Conservation (phyloP, 1,140 invertebrate genomes). For the Yoshiicerus persimilis region DNA sequence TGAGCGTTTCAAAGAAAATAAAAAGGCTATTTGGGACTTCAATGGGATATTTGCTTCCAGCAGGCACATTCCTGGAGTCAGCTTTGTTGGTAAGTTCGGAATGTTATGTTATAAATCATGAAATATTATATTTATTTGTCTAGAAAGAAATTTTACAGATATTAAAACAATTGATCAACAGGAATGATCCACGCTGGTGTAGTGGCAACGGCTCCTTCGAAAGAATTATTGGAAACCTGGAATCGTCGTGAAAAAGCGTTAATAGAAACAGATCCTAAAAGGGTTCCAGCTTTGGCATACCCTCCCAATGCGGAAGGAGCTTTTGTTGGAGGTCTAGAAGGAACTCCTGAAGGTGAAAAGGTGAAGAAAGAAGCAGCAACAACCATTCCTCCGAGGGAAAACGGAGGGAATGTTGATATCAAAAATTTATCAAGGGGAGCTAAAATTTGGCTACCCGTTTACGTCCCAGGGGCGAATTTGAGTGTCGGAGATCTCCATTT, state of each 20-base stretch:
- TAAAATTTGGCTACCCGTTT: constrained; percentile 41
- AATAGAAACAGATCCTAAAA: neutral
- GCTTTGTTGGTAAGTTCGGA: constrained; percentile 27
- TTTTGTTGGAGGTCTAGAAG: neutral
- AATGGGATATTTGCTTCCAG: constrained; percentile 39
- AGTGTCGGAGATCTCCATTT: constrained; percentile 43
- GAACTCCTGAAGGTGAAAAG: neutral
- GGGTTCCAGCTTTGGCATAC: neutral
- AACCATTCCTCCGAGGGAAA: constrained; percentile 41
- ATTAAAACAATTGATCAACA: neutral
- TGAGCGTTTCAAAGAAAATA: neutral
- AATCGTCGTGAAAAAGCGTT: constrained; percentile 34
- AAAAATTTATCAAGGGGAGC: constrained; percentile 43
- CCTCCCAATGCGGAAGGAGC: neutral
- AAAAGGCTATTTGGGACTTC: constrained; percentile 45
- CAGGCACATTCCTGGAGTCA: constrained; percentile 41
- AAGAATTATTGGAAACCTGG: constrained; percentile 36
- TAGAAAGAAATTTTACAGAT: too few species aligned
- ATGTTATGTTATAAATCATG: neutral
- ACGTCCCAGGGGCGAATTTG: constrained; percentile 37
- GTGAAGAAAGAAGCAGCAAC: constrained; percentile 15
- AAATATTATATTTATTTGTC: neutral
- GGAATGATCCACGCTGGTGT: constrained; percentile 42
- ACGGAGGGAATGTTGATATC: constrained; percentile 43
- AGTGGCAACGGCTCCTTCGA: constrained; percentile 31